Conservation (phyloP, 2,888 invertebrate species). For the Scaptomyza polygonia region DNA sequence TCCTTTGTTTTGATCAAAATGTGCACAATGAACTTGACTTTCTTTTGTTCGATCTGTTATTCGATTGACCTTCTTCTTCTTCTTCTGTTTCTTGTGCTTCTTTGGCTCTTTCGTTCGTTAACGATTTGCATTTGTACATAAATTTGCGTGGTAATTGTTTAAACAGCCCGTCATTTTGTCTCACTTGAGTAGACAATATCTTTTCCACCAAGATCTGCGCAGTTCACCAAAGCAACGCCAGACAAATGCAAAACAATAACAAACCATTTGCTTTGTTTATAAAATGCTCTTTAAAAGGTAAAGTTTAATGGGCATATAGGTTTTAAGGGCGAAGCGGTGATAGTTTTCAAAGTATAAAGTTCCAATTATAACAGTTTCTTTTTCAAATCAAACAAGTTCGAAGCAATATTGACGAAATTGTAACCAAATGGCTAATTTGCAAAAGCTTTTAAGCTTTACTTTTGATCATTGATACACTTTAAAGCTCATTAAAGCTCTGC, state of each 20-base stretch:
- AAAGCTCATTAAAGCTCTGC: too few relatives aligned
- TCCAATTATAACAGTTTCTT: too few relatives aligned
- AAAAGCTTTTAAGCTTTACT: too few relatives aligned
- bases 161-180: slow-evolving; percentile 44
- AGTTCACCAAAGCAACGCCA: slow-evolving; percentile 13
- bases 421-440: too few relatives aligned
- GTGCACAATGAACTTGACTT: slow-evolving; percentile 72
- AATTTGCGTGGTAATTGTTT: slow-evolving; percentile 56
- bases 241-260: slow-evolving; percentile 1
- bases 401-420: too few relatives aligned
- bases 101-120: background rate
- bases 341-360: too few relatives aligned
- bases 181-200: slow-evolving; percentile 34
- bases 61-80: background rate
- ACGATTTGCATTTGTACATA: slow-evolving; percentile 57
- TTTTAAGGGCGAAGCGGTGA: background rate
- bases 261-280: slow-evolving; percentile 23
- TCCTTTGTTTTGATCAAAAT: slow-evolving; percentile 5
- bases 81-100: too few relatives aligned
- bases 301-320: background rate
- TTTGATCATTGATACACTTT: too few relatives aligned
- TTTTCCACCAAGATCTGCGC: slow-evolving; percentile 18
- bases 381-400: too few relatives aligned
- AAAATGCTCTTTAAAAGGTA: slow-evolving; percentile 5
- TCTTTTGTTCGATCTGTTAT: slow-evolving; percentile 58